Base-by-base conservation (phyloP, 2,888 invertebrate species). In the Nycteola revayana region DNA sequence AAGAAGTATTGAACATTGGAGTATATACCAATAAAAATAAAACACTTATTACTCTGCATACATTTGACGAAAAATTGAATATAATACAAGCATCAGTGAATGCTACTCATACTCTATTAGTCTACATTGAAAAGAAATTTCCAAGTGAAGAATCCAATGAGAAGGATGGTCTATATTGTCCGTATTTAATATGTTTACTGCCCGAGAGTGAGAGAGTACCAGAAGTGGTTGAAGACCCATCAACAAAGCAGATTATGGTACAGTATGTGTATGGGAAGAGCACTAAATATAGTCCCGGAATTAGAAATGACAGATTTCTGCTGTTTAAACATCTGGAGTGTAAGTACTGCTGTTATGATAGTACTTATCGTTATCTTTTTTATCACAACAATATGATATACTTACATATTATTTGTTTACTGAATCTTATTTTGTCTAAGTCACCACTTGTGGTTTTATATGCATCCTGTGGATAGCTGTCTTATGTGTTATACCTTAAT, bases 71-170 rank as follows among this genome's bases (percentile, higher is more conserved):
- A 32, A 85, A 90, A 44, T 64, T 92, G 1, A 94, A 95, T 65
- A 90, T 95, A 31, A 92, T 95, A 47, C 96, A 96, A 80, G 95
- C 95, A 7, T 93, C 95, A 2, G 90, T 95, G 2, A 95, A 95
- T 66, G 90, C 90, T 43, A 90, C 90, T 29, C 90, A 90, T 32
- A 92, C 92, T 1, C 74, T 95, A 36, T 68, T 95, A 25, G 92
- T 92, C 1, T 95, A 92, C 72, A 91, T 95, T 11, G 86, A 90
- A 0, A 95, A 95, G 67, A 79, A 83, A 33, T 66, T 85, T 26
- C 62, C 74, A 8, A 59, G 52, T 43, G 77, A 78, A 4, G 62
- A 71, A 24, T 56, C 62, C 28, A 72, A 70, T 5, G 49, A 62
- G 1, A 75, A 71, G 25, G 80, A 82, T 11, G 60, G 90, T 38